A percentile compares a stretch with the other conserved stretches of the same genome.
Conservation (phyloP, 2,797 vertebrate species). For the Premnoplex brunnescens region DNA sequence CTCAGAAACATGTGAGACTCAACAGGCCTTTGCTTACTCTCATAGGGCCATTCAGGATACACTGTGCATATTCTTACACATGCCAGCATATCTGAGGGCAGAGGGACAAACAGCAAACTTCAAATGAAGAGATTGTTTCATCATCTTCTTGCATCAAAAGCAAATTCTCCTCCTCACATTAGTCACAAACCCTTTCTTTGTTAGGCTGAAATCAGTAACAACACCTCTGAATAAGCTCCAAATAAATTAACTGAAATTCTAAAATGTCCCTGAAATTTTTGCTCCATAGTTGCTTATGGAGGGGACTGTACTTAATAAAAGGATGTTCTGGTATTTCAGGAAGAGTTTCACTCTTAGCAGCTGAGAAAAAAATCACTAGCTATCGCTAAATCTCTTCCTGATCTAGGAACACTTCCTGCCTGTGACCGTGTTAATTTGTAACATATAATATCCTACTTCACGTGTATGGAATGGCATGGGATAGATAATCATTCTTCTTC, state of each 20-base stretch:
- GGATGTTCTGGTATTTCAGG: neutral
- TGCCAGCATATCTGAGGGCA: neutral
- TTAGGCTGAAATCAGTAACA: neutral
- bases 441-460: slow-evolving; percentile 10
- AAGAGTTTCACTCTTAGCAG: slow-evolving; percentile 4
- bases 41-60: neutral
- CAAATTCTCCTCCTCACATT: neutral
- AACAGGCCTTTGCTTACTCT: neutral
- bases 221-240: neutral
- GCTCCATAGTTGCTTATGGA: neutral
- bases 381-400: slow-evolving; percentile 41
- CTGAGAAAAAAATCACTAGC: slow-evolving; percentile 5
- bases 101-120: slow-evolving; percentile 3
- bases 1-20: neutral
- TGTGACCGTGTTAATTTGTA: neutral
- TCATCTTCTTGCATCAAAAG: neutral
- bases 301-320: neutral
- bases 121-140: neutral
- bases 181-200: neutral
- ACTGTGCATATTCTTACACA: neutral
- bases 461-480: neutral
- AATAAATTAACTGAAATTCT: neutral
- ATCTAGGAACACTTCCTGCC: slow-evolving; percentile 19
- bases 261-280: neutral
- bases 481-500: neutral